phyloP scores from a whole-genome alignment of 2,113 vertebrate genomes.

The Melanerpes formicivorus region DNA sequence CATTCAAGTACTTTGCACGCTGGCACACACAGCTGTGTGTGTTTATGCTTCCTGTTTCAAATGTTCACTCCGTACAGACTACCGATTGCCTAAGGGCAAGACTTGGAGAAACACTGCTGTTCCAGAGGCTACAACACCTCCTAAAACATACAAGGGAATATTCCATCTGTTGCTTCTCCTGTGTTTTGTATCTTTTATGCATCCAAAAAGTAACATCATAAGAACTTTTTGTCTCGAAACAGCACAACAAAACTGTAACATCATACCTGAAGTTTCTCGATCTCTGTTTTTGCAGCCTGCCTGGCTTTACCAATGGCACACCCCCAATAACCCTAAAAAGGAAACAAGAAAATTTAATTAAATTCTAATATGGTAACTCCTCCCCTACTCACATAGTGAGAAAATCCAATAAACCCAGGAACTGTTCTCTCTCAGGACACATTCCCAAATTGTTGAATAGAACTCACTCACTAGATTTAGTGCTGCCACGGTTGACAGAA shows the following conservation, averaged over 20 bases:
- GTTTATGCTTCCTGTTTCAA: background rate
- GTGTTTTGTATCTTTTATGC: background rate
- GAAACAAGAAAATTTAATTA: background rate
- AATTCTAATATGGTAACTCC: background rate
- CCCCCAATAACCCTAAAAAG: slow-evolving; percentile 93
- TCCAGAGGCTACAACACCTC: background rate
- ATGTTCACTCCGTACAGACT: background rate
- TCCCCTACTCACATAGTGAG: background rate
- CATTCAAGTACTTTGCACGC: background rate
- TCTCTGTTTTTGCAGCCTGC: slow-evolving; percentile 99
- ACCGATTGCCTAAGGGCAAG: background rate
- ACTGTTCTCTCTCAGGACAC: background rate
- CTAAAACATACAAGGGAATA: background rate
- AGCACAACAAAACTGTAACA: background rate
- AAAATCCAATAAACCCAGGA: background rate
- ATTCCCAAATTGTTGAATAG: background rate
- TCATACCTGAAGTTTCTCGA: slow-evolving; percentile 95
- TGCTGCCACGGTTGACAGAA: background rate
- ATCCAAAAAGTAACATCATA: background rate
- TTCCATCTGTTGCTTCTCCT: background rate
- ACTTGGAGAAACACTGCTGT: background rate
- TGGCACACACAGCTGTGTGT: background rate
- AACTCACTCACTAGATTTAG: background rate
- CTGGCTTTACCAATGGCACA: slow-evolving; percentile 98
- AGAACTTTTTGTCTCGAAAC: background rate